A percentile compares a stretch with the other conserved stretches of the same genome.
These are phyloP conservation scores for Alcis repandata DNA, from an alignment of 2,888 invertebrate genomes.

Conservation along the genomic window DNA sequence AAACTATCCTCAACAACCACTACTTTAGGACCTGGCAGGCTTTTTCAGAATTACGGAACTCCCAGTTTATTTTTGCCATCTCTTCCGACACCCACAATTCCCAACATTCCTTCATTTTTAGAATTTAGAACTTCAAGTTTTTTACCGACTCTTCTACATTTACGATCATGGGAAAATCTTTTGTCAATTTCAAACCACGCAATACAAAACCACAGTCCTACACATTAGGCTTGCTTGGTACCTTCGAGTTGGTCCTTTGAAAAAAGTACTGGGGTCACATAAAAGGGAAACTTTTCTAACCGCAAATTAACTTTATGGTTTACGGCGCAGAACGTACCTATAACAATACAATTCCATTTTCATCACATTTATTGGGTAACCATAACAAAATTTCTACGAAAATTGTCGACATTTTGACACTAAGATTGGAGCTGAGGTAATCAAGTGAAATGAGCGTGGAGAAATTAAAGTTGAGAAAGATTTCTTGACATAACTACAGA, in stretches of 20 bases:
- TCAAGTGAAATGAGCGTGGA: conserved; percentile 8
- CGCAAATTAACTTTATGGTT: conserved; percentile 23
- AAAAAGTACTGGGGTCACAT: background rate
- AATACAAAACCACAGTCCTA: conserved; percentile 7
- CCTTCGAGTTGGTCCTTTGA: background rate
- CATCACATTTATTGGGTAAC: conserved; percentile 28
- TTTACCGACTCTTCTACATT: background rate
- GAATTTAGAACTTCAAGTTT: background rate
- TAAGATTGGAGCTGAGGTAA: conserved; percentile 9
- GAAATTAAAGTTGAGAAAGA: background rate
- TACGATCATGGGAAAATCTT: background rate
- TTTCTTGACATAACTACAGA: background rate
- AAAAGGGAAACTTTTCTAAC: conserved; percentile 17
- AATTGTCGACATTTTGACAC: conserved; percentile 19
- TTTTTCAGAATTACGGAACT: too few relatives aligned
- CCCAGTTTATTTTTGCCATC: too few relatives aligned
- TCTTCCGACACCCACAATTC: too few relatives aligned
- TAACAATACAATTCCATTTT: conserved; percentile 24
- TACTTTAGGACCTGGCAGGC: too few relatives aligned
- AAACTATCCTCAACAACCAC: too few relatives aligned
- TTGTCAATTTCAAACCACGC: background rate
- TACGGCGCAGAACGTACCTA: conserved; percentile 25
- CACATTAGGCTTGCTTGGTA: conserved; percentile 1
- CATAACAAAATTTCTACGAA: conserved; percentile 13
- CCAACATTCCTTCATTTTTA: background rate